These are phyloP conservation scores for Hoplias malabaricus DNA, from an alignment of 2,113 vertebrate genomes.

Conservation along the genomic window DNA sequence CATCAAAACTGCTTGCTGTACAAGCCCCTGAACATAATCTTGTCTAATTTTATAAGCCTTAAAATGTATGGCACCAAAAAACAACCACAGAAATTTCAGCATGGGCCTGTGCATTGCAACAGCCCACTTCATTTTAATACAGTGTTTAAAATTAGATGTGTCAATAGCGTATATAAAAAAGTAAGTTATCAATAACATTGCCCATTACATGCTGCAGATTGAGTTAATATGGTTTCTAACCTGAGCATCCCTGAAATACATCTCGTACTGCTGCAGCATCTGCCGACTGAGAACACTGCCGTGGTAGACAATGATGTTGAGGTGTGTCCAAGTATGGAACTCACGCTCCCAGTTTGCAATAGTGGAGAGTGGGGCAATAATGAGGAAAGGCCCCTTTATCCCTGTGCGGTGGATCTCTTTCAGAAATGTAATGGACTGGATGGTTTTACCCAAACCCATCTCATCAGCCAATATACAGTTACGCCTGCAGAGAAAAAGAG, in stretches of 20 bases:
- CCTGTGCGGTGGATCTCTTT: conserved; percentile 88
- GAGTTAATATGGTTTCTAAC: conserved; percentile 62
- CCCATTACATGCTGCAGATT: neutral
- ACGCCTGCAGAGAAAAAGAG: conserved; percentile 69
- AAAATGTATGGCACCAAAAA: too few species aligned
- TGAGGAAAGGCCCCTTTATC: conserved; percentile 91
- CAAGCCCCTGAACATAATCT: too few species aligned
- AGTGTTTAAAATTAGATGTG: too few species aligned
- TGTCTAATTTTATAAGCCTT: too few species aligned
- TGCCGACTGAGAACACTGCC: conserved; percentile 96
- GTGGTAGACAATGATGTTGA: conserved; percentile 96
- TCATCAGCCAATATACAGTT: conserved; percentile 99
- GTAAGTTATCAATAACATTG: neutral
- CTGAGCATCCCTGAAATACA: conserved; percentile 97
- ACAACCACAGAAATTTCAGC: too few species aligned
- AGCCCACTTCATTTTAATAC: too few species aligned
- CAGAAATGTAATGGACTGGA: conserved; percentile 97
- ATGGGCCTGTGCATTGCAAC: too few species aligned
- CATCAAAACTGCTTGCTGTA: too few species aligned
- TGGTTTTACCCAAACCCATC: conserved; percentile 99
- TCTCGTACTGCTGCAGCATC: conserved; percentile 99
- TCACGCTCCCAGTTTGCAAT: conserved; percentile 98
- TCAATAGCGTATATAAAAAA: neutral
- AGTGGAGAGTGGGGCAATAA: conserved; percentile 97
- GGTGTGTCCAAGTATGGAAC: conserved; percentile 92